phyloP scores from a whole-genome alignment of 2,888 invertebrate genomes.

The Sinodicranocentrus sp. region DNA sequence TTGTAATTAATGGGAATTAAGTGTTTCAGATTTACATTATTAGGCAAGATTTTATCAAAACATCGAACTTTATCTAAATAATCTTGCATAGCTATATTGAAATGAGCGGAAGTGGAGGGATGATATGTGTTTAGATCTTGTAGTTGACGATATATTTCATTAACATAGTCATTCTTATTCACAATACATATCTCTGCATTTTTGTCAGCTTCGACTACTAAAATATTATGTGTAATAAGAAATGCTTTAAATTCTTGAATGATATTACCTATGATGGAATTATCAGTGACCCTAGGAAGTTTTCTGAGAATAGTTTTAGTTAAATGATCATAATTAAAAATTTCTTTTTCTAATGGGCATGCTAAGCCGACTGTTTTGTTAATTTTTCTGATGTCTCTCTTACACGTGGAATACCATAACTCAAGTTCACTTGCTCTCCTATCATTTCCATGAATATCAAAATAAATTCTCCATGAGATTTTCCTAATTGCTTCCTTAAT shows the following conservation, averaged over 20 bases:
- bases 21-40: neutral
- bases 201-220: neutral
- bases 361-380: neutral
- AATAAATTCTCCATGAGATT: neutral
- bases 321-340: no score
- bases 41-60: neutral
- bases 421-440: no score
- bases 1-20: neutral
- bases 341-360: neutral
- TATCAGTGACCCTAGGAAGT: no score
- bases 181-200: neutral
- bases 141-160: constrained; percentile 19
- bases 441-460: neutral
- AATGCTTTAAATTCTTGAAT: no score
- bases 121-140: neutral
- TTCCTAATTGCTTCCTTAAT: neutral
- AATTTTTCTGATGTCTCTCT: neutral
- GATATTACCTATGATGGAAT: no score
- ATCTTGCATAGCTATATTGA: neutral
- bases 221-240: neutral
- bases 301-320: no score
- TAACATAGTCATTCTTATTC: neutral
- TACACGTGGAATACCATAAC: neutral
- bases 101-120: neutral
- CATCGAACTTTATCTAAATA: neutral